Conservation (phyloP, 2,888 invertebrate genomes). For the Eutolmus rufibarbis region DNA sequence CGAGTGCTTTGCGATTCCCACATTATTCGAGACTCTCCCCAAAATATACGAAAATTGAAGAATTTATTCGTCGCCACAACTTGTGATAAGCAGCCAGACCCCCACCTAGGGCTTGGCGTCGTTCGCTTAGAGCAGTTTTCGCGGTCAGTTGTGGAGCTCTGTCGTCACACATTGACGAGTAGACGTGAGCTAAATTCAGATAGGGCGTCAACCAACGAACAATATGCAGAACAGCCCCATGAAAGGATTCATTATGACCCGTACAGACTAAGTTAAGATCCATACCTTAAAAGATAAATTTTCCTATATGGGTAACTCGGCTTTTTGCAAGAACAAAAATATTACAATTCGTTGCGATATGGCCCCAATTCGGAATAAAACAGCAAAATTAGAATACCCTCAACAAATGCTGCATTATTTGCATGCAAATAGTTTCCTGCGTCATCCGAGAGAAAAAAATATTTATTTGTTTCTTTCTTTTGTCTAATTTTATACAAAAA, state of each 20-base stretch:
- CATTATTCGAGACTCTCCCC: neutral
- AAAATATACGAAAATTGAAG: conserved; percentile 24
- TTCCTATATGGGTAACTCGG: neutral
- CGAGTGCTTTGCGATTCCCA: neutral
- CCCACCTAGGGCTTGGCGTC: neutral
- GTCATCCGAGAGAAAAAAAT: no score
- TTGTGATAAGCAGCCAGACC: conserved; percentile 20
- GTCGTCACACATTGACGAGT: neutral
- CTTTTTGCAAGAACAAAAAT: neutral
- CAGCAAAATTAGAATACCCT: neutral
- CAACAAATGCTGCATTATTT: neutral
- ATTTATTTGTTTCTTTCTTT: no score
- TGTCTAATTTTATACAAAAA: no score
- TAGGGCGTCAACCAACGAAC: neutral
- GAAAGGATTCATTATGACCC: neutral
- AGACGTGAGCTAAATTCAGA: conserved; percentile 13
- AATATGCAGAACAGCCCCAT: conserved; percentile 9
- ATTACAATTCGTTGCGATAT: neutral
- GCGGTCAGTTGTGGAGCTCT: conserved; percentile 22
- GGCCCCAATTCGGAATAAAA: neutral
- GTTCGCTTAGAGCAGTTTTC: neutral
- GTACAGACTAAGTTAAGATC: neutral
- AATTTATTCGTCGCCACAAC: conserved; percentile 17
- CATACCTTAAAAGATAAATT: conserved; percentile 15
- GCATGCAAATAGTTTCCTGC: no score